These are phyloP conservation scores for Pantala flavescens DNA, from an alignment of 1,140 invertebrate species.

Conservation along the genomic window DNA sequence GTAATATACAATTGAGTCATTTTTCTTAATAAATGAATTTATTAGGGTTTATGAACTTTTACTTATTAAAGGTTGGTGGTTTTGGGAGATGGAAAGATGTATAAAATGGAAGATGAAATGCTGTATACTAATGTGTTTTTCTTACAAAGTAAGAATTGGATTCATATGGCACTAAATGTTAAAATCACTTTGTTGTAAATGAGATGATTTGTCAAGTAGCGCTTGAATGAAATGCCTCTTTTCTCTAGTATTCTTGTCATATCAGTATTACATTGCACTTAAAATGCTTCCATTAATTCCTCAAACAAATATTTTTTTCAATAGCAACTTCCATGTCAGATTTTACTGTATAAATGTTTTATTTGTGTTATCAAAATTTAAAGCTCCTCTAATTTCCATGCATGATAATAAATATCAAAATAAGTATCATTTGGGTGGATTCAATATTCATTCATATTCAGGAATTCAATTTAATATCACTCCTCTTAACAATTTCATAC, in stretches of 20 bases:
- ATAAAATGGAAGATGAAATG: neutral
- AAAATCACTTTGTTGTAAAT: neutral
- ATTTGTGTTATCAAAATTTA: neutral
- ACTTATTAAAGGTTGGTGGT: neutral
- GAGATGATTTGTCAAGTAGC: neutral
- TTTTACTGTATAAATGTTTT: neutral
- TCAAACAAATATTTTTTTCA: neutral
- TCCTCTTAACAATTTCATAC: too few species aligned
- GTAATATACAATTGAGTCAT: neutral
- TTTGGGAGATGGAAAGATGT: neutral
- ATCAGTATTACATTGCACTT: neutral
- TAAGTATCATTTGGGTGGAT: too few species aligned
- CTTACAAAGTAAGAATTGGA: neutral
- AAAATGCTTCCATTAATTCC: neutral
- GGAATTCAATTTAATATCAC: neutral
- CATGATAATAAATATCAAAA: neutral
- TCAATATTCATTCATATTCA: neutral
- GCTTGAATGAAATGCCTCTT: neutral
- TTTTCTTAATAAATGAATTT: neutral
- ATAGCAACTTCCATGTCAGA: too few species aligned
- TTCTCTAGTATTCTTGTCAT: neutral
- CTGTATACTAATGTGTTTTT: conserved; percentile 3
- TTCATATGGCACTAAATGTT: neutral
- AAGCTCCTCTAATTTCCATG: neutral
- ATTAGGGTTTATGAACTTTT: neutral